These are phyloP conservation scores for Panagrolaimus sp. DNA, from an alignment of 1,140 invertebrate species.

Conservation along the genomic window DNA sequence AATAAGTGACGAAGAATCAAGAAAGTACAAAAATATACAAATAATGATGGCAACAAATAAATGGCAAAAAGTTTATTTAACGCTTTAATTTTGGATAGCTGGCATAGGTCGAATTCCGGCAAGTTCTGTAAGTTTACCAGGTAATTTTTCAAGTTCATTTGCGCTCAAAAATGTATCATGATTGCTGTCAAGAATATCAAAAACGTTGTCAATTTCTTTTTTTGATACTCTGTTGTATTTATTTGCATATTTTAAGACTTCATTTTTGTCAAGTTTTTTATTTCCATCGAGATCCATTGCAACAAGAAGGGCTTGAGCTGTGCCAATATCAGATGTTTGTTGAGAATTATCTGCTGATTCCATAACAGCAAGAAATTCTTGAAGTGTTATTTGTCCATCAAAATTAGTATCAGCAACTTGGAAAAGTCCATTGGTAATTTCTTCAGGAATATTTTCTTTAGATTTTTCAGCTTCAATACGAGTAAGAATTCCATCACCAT, in stretches of 20 bases:
- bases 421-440: slow-evolving; percentile 8
- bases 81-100: background rate
- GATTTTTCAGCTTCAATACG: background rate
- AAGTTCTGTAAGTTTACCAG: background rate
- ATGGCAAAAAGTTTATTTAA: too few species aligned
- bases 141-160: background rate
- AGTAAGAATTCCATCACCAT: background rate
- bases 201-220: background rate
- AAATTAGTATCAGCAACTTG: background rate
- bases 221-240: slow-evolving; percentile 1
- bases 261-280: background rate
- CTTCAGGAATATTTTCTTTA: background rate
- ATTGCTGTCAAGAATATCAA: background rate
- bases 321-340: background rate
- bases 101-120: slow-evolving; percentile 9
- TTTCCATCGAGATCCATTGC: slow-evolving; percentile 7
- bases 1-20: too few species aligned
- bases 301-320: slow-evolving; percentile 4
- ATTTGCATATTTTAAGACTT: background rate
- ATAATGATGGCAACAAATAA: too few species aligned
- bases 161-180: background rate
- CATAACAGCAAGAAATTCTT: slow-evolving; percentile 1
- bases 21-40: too few species aligned
- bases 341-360: background rate
- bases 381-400: background rate